Conservation (phyloP, 2,797 vertebrate genomes). For the Ptychadena robeensis region DNA sequence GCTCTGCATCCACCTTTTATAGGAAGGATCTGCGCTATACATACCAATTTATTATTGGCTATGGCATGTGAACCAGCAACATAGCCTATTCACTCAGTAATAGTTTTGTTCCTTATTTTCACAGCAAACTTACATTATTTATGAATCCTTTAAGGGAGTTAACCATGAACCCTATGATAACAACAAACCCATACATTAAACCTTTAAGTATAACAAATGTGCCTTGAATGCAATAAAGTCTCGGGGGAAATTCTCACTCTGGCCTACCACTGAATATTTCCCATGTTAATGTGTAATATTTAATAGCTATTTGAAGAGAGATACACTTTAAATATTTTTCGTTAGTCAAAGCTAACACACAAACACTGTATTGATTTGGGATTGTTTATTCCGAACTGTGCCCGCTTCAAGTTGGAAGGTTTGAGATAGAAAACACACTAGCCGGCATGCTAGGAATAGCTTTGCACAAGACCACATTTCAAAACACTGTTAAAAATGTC, state of each 20-base stretch:
- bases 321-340: neutral
- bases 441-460: neutral
- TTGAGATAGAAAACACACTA: neutral
- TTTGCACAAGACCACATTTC: conserved; percentile 19
- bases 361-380: conserved; percentile 3
- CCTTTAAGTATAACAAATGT: no score
- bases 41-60: no score
- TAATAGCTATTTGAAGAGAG: neutral
- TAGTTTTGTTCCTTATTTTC: no score
- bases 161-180: no score
- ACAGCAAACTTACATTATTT: no score
- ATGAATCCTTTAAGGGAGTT: no score
- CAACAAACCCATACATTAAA: no score
- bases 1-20: no score
- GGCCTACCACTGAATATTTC: neutral
- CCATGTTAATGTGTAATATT: neutral
- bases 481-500: conserved; percentile 37
- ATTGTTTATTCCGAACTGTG: neutral
- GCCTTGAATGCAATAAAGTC: no score
- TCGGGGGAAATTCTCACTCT: neutral
- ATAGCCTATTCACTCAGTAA: no score
- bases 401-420: neutral
- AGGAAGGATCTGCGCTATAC: no score
- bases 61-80: no score
- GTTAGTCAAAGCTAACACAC: neutral